phyloP scores from a whole-genome alignment of 2,888 invertebrate species.

The Agrypnus murinus region DNA sequence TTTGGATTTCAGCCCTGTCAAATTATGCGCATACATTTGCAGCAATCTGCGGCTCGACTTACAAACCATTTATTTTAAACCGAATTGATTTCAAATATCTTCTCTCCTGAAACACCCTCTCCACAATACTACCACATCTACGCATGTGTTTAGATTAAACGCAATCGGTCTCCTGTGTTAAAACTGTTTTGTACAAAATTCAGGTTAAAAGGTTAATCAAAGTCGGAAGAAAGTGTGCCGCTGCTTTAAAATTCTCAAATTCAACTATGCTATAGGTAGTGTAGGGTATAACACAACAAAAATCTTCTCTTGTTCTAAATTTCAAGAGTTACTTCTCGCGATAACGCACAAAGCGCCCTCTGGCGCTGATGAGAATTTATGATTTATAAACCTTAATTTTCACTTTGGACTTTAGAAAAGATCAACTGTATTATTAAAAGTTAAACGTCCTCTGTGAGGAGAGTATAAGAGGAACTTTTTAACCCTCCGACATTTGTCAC shows the following conservation, averaged over 20 bases:
- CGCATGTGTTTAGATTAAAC: slow-evolving; percentile 37
- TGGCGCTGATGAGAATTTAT: slow-evolving; percentile 17
- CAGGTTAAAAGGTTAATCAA: slow-evolving; percentile 23
- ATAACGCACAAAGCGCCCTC: no score
- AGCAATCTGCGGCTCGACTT: slow-evolving; percentile 50
- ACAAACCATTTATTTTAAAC: slow-evolving; percentile 50
- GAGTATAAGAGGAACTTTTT: slow-evolving; percentile 17
- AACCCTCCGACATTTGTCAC: slow-evolving; percentile 30
- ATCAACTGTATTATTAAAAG: slow-evolving; percentile 22
- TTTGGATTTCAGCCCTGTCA: slow-evolving; percentile 47
- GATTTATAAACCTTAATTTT: slow-evolving; percentile 25
- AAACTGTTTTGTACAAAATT: slow-evolving; percentile 16
- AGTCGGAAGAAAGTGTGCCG: slow-evolving; percentile 1
- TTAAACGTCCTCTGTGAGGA: slow-evolving; percentile 1
- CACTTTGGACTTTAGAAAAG: slow-evolving; percentile 19
- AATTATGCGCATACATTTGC: slow-evolving; percentile 54
- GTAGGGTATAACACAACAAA: no score
- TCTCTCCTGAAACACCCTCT: slow-evolving; percentile 4
- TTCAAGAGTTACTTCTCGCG: no score
- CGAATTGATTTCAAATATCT: slow-evolving; percentile 51
- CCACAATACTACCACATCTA: background rate
- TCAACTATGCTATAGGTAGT: no score
- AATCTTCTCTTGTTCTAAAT: no score
- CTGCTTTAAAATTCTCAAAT: no score
- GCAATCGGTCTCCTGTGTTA: slow-evolving; percentile 23